These are phyloP conservation scores for Zoanthus sociatus DNA, from an alignment of 92 coral and sea anemone genomes.

Conservation along the genomic window DNA sequence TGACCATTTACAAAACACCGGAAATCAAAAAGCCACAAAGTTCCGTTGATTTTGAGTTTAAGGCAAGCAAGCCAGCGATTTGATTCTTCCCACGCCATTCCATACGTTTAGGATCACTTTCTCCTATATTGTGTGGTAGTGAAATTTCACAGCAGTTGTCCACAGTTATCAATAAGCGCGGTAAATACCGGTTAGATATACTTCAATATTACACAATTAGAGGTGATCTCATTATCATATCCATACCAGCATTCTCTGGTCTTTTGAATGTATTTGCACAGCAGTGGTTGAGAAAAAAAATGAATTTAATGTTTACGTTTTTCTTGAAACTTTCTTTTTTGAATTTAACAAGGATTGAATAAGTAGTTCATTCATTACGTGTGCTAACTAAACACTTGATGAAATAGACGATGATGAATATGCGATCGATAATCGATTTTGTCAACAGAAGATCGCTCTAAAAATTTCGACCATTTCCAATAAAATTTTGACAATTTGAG, in stretches of 20 bases:
- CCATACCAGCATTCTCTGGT: background rate
- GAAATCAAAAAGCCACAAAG: background rate
- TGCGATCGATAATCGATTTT: background rate
- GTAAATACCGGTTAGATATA: constrained; percentile 14
- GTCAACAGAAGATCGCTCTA: constrained; percentile 18
- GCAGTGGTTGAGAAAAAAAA: background rate
- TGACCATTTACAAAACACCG: background rate
- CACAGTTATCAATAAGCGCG: background rate
- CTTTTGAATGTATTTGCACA: background rate
- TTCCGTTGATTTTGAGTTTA: background rate
- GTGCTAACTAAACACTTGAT: constrained; percentile 1
- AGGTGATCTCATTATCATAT: constrained; percentile 6
- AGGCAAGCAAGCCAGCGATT: background rate
- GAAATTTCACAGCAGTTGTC: background rate
- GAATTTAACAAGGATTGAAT: background rate
- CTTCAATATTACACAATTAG: background rate
- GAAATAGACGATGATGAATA: background rate
- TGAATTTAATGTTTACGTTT: background rate
- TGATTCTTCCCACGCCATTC: background rate
- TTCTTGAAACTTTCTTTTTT: background rate
- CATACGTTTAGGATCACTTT: background rate
- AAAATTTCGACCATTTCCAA: constrained; percentile 39
- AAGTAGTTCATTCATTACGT: constrained; percentile 10
- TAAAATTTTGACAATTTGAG: constrained; percentile 34
- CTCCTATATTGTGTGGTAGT: background rate